Evolutionary conservation across 2,797 vertebrate species (phyloP).

Genomic region (Hydrophis major): DNA sequence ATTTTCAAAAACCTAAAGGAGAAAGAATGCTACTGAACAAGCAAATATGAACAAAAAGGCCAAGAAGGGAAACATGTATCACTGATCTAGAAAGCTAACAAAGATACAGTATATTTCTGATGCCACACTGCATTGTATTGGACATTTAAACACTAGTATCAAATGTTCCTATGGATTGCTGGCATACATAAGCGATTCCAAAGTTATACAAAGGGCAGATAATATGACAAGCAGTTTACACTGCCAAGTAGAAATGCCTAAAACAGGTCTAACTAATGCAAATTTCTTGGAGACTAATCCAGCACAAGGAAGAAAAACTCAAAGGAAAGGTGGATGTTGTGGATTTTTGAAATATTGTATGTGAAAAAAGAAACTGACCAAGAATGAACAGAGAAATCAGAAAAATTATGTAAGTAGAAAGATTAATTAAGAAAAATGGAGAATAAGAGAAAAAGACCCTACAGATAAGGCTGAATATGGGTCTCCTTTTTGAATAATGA

Average conservation of each 20-base stretch:
- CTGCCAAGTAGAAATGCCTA: not conserved
- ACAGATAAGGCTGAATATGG: not conserved
- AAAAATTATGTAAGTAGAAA: not conserved
- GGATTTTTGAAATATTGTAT: not conserved
- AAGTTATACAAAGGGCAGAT: not conserved
- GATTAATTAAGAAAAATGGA: not conserved
- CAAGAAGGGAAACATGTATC: not conserved
- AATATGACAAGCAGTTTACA: not conserved
- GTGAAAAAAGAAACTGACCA: not conserved
- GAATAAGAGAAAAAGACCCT: not conserved
- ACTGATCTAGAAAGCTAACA: not conserved
- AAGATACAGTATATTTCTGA: not conserved
- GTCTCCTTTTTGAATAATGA: not conserved
- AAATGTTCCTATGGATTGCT: not conserved
- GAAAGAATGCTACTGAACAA: not conserved
- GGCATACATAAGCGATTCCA: not conserved
- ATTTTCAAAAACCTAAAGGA: not conserved
- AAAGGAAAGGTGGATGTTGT: not conserved
- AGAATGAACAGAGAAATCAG: not conserved
- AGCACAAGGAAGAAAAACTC: not conserved
- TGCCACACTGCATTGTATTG: not conserved
- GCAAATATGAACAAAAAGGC: not conserved
- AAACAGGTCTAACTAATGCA: not conserved
- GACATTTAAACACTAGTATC: not conserved
- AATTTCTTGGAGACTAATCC: not conserved